phyloP scores from a whole-genome alignment of 2,113 vertebrate genomes.

The Tauraco erythrolophus region DNA sequence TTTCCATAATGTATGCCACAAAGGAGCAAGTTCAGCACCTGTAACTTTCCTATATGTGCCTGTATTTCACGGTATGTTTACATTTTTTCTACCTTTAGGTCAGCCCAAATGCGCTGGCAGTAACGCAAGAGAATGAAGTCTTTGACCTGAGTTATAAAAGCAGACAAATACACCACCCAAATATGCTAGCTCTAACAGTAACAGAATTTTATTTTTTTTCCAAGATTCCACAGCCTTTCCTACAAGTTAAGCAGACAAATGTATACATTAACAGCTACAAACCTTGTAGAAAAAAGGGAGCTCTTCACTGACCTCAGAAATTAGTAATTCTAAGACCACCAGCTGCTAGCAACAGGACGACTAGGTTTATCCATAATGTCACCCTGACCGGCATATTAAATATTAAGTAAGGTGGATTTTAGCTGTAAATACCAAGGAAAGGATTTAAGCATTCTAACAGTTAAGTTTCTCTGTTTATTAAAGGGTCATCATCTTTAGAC shows the following conservation, averaged over 20 bases:
- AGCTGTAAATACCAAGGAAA: not conserved
- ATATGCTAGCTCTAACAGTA: not conserved
- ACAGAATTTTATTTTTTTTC: not conserved
- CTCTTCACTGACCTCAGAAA: not conserved
- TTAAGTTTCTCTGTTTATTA: not conserved
- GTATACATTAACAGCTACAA: not conserved
- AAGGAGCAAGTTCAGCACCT: not conserved
- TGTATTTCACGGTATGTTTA: not conserved
- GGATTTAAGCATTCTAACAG: not conserved
- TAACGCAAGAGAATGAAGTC: not conserved
- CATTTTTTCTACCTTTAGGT: not conserved
- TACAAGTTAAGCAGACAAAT: not conserved
- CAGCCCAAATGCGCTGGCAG: not conserved
- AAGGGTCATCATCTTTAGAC: not conserved
- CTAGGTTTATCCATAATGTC: not conserved
- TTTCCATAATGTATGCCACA: not conserved
- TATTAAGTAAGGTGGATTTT: not conserved
- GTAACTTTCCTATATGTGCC: not conserved
- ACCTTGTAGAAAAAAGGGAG: not conserved
- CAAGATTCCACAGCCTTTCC: not conserved
- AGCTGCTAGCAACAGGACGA: not conserved
- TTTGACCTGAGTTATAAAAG: not conserved
- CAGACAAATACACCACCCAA: not conserved
- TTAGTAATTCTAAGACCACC: not conserved
- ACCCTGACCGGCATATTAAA: not conserved